Evolutionary conservation across 2,888 invertebrate species (phyloP), one percentile per base, ranked within the genome.

Genomic region (Synanthedon vespiformis): DNA sequence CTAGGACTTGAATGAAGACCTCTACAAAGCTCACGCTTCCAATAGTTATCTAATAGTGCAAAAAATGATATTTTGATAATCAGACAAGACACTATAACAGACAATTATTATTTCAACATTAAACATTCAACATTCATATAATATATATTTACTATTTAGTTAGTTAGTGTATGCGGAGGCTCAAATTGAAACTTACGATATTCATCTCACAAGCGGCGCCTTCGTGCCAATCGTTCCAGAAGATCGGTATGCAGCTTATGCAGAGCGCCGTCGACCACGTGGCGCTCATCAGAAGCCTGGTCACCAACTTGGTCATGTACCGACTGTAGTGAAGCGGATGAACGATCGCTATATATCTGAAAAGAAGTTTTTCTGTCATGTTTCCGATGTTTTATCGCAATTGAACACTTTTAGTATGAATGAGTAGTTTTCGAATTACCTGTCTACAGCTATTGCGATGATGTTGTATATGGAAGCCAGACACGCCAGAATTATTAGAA

Each of bases 401-500:
- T 4, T 6, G 12, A n/a, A 34, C 50, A 34, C 27, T 50, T 34
- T 27, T 4, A 34, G 12, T 34, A 54, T 55, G 53, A 54, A 50
- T 53, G 54, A 54, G 54, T 56, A 59, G 56, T 51, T 57, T 53
- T 58, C 77, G 2, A 48, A 6, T 48, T 67, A 86, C 72, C 93
- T 89, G 81, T 95, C 95, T 56, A 93, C 88, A 40, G 94, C 94
- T 60, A 95, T 94, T 51, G 92, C 90, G 65, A 94, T 91, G 61
- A 95, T 88, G 74, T 94, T 94, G 80, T 91, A 91, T 64, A 94
- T 92, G 60, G 94, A 94, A 51, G 93, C 93, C 62, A 92, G 90
- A 70, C 94, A 94, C 56, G 93, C 93, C 67, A 94, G 88, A 61
- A 92, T 91, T 59, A 93, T 91, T 52, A 94, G 84, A 53, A 93